A percentile compares a stretch with the other conserved stretches of the same genome.
These are phyloP conservation scores for Connochaetes taurinus DNA, from an alignment of 2,113 vertebrate species.

Conservation along the genomic window DNA sequence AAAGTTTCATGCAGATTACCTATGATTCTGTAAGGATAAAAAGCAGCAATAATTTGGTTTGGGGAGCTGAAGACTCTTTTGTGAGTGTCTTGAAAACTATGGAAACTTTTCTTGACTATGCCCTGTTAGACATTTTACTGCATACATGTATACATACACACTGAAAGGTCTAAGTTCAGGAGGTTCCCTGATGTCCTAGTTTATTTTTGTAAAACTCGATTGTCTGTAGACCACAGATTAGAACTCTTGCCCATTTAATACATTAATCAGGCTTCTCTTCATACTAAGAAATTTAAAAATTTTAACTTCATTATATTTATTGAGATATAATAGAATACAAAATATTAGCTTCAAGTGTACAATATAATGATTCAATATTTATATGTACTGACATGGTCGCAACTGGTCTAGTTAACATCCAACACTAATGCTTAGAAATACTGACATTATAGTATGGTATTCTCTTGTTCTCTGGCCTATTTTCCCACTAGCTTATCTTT, in stretches of 20 bases:
- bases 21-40: background rate
- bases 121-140: background rate
- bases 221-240: background rate
- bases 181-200: background rate
- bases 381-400: background rate
- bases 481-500: background rate
- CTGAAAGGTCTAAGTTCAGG: background rate
- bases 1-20: background rate
- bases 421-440: background rate
- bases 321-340: background rate
- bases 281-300: background rate
- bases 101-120: background rate
- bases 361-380: background rate
- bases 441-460: background rate
- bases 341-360: background rate
- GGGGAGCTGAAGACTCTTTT: background rate
- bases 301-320: background rate
- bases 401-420: background rate
- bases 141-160: background rate
- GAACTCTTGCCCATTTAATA: background rate
- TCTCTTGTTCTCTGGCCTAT: background rate
- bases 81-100: background rate
- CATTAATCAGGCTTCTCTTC: background rate
- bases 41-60: background rate
- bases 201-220: background rate